Percentiles rank a stretch among this genome's conserved stretches.
These are phyloP conservation scores for Mormyrops attenuatus DNA, from an alignment of 2,797 vertebrate genomes.

Conservation along the genomic window DNA sequence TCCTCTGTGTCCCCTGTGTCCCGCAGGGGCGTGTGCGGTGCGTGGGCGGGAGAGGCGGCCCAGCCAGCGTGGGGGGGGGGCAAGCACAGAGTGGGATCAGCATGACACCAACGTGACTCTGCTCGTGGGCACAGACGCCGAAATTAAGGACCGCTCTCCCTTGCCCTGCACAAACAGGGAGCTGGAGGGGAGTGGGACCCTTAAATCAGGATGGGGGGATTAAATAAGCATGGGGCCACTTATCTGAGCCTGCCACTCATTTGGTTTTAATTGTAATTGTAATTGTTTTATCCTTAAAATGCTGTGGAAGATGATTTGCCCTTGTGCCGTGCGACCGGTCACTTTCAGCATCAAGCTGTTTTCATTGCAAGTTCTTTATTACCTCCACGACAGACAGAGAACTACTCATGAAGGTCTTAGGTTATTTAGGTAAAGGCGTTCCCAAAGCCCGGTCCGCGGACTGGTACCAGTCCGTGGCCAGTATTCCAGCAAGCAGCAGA, in stretches of 20 bases:
- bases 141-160: background rate
- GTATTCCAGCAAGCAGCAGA: background rate
- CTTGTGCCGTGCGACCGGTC: background rate
- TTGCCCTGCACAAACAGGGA: background rate
- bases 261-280: background rate
- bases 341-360: background rate
- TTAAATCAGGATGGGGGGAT: background rate
- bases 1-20: background rate
- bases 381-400: background rate
- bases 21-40: background rate
- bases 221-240: background rate
- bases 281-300: background rate
- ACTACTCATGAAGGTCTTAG: background rate
- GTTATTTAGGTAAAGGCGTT: background rate
- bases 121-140: background rate
- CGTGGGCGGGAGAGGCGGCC: background rate
- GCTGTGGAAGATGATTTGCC: background rate
- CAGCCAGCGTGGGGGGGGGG: background rate
- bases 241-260: background rate
- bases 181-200: background rate
- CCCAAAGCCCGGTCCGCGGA: background rate
- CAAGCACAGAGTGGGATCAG: background rate
- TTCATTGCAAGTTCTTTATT: background rate
- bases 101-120: background rate
- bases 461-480: background rate